Evolutionary conservation across 2,888 invertebrate genomes (phyloP).

Genomic region (Tethea ocularis): DNA sequence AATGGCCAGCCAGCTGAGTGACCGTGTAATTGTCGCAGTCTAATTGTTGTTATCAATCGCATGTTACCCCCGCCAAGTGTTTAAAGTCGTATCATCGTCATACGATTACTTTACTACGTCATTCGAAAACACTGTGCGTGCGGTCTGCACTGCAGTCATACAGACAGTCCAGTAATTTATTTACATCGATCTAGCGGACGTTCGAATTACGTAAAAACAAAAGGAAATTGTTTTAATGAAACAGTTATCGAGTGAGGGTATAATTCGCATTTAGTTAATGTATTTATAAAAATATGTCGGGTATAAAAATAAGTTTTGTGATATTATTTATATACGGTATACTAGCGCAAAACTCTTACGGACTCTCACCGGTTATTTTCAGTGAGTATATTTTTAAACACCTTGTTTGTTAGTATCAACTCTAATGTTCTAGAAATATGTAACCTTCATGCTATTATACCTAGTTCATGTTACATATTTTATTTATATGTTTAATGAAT

Average conservation of each 20-base stretch:
- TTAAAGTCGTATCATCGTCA: slow-evolving; percentile 41
- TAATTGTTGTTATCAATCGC: slow-evolving; percentile 42
- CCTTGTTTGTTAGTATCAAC: not conserved
- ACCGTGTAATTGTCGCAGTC: slow-evolving; percentile 21
- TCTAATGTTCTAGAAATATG: slow-evolving; percentile 27
- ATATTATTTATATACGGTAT: slow-evolving; percentile 57
- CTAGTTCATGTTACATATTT: not conserved
- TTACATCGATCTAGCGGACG: slow-evolving; percentile 17
- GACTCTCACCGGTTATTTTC: slow-evolving; percentile 74
- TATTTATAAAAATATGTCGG: slow-evolving; percentile 47
- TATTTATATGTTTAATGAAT: too few species aligned
- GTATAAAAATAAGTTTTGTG: slow-evolving; percentile 49
- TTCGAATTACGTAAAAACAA: slow-evolving; percentile 32
- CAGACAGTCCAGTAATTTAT: slow-evolving; percentile 16
- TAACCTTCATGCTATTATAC: not conserved
- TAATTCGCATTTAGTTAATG: slow-evolving; percentile 13
- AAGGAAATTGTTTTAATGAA: slow-evolving; percentile 15
- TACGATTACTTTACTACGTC: slow-evolving; percentile 40
- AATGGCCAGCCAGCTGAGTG: slow-evolving; percentile 36
- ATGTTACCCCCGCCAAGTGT: slow-evolving; percentile 34
- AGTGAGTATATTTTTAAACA: slow-evolving; percentile 58
- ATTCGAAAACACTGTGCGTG: slow-evolving; percentile 18
- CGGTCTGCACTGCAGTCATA: slow-evolving; percentile 5
- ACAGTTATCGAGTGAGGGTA: slow-evolving; percentile 17
- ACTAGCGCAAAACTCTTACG: slow-evolving; percentile 61